These are phyloP conservation scores for Martes martes DNA, from an alignment of 2,113 vertebrate genomes.

Conservation along the genomic window DNA sequence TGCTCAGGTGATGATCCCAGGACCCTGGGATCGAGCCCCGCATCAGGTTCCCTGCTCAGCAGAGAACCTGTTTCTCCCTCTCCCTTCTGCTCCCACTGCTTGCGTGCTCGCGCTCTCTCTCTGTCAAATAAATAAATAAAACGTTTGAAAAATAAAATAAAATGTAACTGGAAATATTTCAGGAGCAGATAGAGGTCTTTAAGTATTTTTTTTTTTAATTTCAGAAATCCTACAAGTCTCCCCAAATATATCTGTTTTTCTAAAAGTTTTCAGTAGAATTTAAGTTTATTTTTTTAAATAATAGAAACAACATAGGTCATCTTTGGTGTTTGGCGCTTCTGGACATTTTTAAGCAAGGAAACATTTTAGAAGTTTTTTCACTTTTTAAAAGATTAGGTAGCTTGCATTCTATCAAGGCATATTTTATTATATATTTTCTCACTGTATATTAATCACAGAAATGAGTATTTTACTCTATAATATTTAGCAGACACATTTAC, in stretches of 20 bases:
- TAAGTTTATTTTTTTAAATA: not conserved
- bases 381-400: not conserved
- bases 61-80: not conserved
- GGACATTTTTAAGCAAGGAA: conserved; percentile 2
- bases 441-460: not conserved
- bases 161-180: not conserved
- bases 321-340: not conserved
- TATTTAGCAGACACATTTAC: not conserved
- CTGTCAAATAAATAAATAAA: not conserved
- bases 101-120: not conserved
- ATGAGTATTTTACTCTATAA: not conserved
- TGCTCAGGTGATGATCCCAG: not conserved
- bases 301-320: not conserved
- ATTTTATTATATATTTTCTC: not conserved
- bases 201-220: not conserved
- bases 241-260: not conserved
- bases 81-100: not conserved
- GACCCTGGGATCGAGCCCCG: not conserved
- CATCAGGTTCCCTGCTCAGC: not conserved
- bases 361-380: not conserved
- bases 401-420: not conserved
- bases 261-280: conserved; percentile 5
- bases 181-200: not conserved
- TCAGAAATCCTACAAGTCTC: not conserved
- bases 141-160: not conserved